Base-by-base conservation (phyloP, 1,140 invertebrate genomes). In the Pachyrhynchus sulphureomaculatus region DNA sequence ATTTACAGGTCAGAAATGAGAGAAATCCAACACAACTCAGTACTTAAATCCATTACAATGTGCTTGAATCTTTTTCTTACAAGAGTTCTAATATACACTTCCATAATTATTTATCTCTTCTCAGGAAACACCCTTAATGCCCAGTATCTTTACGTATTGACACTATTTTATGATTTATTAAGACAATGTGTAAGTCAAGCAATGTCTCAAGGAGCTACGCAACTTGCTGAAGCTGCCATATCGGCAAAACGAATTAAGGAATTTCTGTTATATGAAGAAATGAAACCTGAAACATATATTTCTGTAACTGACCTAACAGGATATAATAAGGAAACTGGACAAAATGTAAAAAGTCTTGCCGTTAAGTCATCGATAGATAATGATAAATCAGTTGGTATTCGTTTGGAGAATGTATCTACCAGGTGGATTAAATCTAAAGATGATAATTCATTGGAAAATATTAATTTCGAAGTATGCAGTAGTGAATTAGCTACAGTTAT, bases 11-110 rank as follows among this genome's bases (percentile, higher is more conserved):
- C 63, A 20, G 75, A 76, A 71, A 72, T 76, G 18, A 68, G 68
- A 48, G 57, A 70, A 18, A 67, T 76, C 4, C 53, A 67, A 34
- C 60, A 48, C 18, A n/a, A n/a, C n/a, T n/a, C n/a, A n/a, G n/a
- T n/a, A n/a, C n/a, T n/a, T n/a, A n/a, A n/a, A n/a, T n/a, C 86
- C 0, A 87, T 89, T 58, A 86, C 88, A 41, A 84, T 87, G 74
- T 88, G 86, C 0, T 86, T 88, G 55, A 86, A 88, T 47, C 82
- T 85, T 70, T 89, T 88, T 67, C 81, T 85, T 13, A 84, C 90
- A 0, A 84, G 90, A 65, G 79, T 92, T 17, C 84, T 89, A 21
- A 82, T 92, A 32, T 93, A 92, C 70, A 77, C 88, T 55, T 90
- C 87, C 6, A 82, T 94, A 54, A 70, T 92, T n/a, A 81, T 87